Base-by-base conservation (phyloP, 2,888 invertebrate species). In the Helobdella robusta region DNA sequence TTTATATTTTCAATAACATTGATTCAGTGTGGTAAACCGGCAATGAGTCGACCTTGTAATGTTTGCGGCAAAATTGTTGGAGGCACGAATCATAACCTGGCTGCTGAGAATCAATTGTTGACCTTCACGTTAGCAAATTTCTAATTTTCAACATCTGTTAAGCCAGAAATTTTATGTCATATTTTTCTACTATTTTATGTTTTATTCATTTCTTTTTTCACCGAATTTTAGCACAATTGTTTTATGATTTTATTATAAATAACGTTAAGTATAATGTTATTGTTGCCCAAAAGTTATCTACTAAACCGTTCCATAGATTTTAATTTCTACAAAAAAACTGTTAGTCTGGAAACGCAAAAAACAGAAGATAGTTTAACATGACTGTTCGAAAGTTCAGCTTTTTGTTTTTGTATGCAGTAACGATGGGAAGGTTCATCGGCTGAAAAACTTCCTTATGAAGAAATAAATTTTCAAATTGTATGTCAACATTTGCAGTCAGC, bases 51-150 rank as follows among this genome's bases (percentile, higher is more conserved):
- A 23, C 40, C n/a, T 11, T 69, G 68, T 36, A 23, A 11, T 8
- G 50, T 34, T 11, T 70, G 70, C 58, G 62, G 62, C 15, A 66
- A 60, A 25, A 15, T 5, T 8, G 68, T 70, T 36, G 70, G 70
- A 23, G 70, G 70, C 6, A 2, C 0, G 25, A 50, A 58, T 18
- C 60, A 68, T 34, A 30, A 3, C 2, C 35, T 52, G 8, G 30
- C 32, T 11, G n/a, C 6, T 4, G 65, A 59, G 23, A 68, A 68
- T 30, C 8, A 28, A 15, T 18, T n/a, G 20, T 23, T 64, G 15
- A 6, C 20, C 20, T 4, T 35, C 35, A 23, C 6, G 48, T 50
- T 23, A 28, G 15, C 25, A n/a, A n/a, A 15, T 15, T n/a, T n/a
- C n/a, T n/a, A n/a, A n/a, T n/a, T n/a, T n/a, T n/a, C n/a, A n/a